These are phyloP conservation scores for Danionella dracula DNA, from an alignment of 2,797 vertebrate species.

Conservation along the genomic window DNA sequence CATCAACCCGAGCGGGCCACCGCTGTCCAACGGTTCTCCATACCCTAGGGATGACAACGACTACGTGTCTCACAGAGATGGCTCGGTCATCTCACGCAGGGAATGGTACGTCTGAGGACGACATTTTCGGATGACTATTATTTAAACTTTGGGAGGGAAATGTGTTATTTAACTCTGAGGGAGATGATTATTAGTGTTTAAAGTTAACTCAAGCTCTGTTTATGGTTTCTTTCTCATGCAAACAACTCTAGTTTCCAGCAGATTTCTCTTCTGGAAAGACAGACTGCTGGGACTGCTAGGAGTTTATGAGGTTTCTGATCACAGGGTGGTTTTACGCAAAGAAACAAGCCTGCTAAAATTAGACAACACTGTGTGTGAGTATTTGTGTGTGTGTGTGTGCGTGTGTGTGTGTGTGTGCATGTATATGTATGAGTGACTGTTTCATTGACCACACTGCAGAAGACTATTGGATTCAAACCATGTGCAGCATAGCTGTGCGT, in stretches of 20 bases:
- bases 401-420: neutral
- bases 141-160: conserved; percentile 10
- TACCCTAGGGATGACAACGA: conserved; percentile 89
- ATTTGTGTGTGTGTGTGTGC: no score
- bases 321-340: conserved; percentile 17
- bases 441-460: conserved; percentile 27
- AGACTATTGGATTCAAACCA: conserved; percentile 20
- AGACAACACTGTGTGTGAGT: conserved; percentile 1
- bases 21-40: conserved; percentile 76
- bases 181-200: neutral
- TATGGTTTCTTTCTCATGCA: neutral
- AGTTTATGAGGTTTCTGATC: conserved; percentile 16
- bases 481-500: conserved; percentile 1
- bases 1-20: conserved; percentile 68
- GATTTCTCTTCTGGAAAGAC: conserved; percentile 17
- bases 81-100: conserved; percentile 95
- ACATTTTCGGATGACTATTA: neutral
- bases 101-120: conserved; percentile 93
- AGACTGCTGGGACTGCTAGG: neutral
- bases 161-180: conserved; percentile 35
- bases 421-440: neutral
- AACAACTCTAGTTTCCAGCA: conserved; percentile 15
- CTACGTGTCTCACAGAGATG: conserved; percentile 94
- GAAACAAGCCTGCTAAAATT: conserved; percentile 36
- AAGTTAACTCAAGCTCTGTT: neutral